Evolutionary conservation across 2,113 vertebrate species (phyloP).

Genomic region (Nerophis lumbriciformis): DNA sequence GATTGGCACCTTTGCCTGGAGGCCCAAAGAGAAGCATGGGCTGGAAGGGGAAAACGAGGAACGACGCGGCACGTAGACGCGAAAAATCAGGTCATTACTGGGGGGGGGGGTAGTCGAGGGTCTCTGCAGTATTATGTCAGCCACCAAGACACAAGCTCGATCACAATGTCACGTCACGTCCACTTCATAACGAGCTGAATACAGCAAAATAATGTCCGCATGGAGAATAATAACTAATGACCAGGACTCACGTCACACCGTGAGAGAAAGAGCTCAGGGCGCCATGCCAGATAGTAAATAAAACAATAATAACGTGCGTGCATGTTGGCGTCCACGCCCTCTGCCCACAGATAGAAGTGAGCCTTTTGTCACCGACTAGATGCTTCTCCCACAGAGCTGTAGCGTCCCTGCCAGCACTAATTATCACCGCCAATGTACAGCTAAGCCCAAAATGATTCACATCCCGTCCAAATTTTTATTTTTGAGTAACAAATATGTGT

Average conservation of each 20-base stretch:
- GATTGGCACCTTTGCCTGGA: constrained; percentile 3
- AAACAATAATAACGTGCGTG: constrained; percentile 43
- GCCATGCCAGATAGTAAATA: constrained; percentile 51
- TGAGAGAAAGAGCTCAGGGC: constrained; percentile 37
- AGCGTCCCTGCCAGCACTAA: too few relatives aligned
- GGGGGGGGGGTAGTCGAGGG: background rate
- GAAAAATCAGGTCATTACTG: background rate
- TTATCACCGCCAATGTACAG: too few relatives aligned
- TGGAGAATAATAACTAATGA: too few relatives aligned
- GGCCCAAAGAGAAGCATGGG: constrained; percentile 2
- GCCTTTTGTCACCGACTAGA: constrained; percentile 48
- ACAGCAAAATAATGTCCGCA: background rate
- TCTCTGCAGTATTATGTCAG: constrained; percentile 59
- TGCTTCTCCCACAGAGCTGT: constrained; percentile 1
- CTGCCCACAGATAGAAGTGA: constrained; percentile 53
- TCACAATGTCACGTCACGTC: constrained; percentile 40
- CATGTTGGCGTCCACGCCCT: constrained; percentile 55
- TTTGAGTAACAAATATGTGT: too few relatives aligned
- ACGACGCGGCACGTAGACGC: background rate
- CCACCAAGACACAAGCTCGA: constrained; percentile 49
- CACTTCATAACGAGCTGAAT: constrained; percentile 2
- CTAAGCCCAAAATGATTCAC: too few relatives aligned
- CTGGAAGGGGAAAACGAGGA: background rate
- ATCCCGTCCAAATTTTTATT: too few relatives aligned
- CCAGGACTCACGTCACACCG: constrained; percentile 23